Evolutionary conservation across 2,888 invertebrate species (phyloP), one percentile per base, ranked within the genome.

Genomic region (Sclerodermus sp.): DNA sequence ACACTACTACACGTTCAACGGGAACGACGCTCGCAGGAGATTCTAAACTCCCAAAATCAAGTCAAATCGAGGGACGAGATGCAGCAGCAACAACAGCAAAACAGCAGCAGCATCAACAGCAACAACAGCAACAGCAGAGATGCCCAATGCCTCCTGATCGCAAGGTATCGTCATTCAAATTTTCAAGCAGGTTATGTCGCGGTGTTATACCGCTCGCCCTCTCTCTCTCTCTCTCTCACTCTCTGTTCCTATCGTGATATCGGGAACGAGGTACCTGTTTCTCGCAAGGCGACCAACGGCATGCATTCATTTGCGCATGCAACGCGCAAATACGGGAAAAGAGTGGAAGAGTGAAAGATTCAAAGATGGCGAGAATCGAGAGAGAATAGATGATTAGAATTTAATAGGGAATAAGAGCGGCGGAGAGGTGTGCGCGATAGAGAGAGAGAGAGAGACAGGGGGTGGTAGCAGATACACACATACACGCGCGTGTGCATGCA

Each of bases 11-110:
- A 55, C 51, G 51, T 38, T n/a, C n/a, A n/a, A n/a, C n/a, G 45
- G 46, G 49, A 44, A 49, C 13, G 39, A 46, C 43, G 44, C 40
- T 32, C 43, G 14, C 32, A 40, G 18, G 37, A 53, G 50, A 53
- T 45, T 52, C 32, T 46, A 49, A 51, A 51, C 43, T 47, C 42
- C 40, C 32, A 37, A 44, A 48, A 48, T 38, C 48, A 45, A 15
- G 38, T 8, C 23, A 8, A 23, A 23, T 23, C 23, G 23, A 8
- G 23, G 23, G 23, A 8, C 4, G 23, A 8, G 23, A 23, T 23
- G 23, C 23, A 23, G 23, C 3, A 23, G 8, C 23, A 23, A n/a
- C n/a, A n/a, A n/a, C n/a, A n/a, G n/a, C n/a, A n/a, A n/a, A n/a
- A n/a, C n/a, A n/a, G n/a, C n/a, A n/a, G n/a, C n/a, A n/a, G n/a